Evolutionary conservation across 2,797 vertebrate genomes (phyloP).

Genomic region (Monodelphis domestica): DNA sequence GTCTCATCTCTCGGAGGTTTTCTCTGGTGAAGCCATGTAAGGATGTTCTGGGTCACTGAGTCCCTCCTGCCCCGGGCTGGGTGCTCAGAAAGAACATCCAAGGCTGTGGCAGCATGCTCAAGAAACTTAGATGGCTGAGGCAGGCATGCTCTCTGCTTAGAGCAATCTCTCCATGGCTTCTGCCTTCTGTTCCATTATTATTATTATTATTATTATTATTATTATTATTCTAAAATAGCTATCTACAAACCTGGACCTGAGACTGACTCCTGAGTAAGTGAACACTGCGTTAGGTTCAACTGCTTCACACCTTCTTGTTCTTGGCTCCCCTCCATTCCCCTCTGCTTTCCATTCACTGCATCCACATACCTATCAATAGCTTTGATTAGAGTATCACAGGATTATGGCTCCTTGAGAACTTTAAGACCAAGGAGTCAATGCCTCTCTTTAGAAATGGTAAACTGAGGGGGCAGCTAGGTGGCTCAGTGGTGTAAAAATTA

Average conservation of each 20-base stretch:
- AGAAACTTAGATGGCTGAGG: background rate
- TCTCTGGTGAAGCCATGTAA: background rate
- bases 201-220: too few relatives aligned
- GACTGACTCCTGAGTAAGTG: background rate
- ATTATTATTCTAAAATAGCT: too few relatives aligned
- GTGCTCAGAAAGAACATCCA: background rate
- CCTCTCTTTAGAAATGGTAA: slow-evolving; percentile 44
- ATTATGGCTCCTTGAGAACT: background rate
- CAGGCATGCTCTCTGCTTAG: background rate
- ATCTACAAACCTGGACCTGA: background rate
- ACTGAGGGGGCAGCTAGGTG: too few relatives aligned
- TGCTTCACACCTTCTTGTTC: background rate
- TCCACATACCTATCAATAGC: too few relatives aligned
- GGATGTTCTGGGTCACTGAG: background rate
- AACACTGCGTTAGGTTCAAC: background rate
- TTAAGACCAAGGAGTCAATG: slow-evolving; percentile 28
- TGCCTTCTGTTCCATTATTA: too few relatives aligned
- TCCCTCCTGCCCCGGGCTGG: background rate
- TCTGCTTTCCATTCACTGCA: background rate
- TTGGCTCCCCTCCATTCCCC: background rate
- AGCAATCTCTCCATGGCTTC: background rate
- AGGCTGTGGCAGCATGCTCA: background rate
- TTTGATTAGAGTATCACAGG: background rate
- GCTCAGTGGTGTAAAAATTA: too few relatives aligned
- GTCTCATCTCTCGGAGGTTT: background rate